Conservation (phyloP, 2,113 vertebrate genomes). For the Petroica traversi region DNA sequence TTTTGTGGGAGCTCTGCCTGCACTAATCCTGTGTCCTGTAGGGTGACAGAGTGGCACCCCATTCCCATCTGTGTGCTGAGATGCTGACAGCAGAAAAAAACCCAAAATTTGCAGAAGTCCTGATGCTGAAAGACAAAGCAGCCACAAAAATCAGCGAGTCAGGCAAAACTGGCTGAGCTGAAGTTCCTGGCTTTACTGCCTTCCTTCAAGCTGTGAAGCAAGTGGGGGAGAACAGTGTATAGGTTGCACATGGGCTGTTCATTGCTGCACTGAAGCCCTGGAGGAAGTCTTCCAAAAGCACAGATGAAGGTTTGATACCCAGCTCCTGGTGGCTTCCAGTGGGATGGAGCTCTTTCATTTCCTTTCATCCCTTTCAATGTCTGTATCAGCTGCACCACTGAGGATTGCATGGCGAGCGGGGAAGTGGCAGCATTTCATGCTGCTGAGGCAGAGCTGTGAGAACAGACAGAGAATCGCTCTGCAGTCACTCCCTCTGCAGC, state of each 20-base stretch:
- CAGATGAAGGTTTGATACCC: background rate
- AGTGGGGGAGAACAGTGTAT: background rate
- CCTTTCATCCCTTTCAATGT: constrained; percentile 9
- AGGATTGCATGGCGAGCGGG: background rate
- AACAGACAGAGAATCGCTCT: background rate
- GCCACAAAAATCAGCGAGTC: background rate
- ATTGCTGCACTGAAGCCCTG: background rate
- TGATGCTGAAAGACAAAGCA: background rate
- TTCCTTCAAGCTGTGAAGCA: constrained; percentile 28
- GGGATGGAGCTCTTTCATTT: background rate
- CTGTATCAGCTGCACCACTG: background rate
- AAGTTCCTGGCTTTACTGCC: background rate
- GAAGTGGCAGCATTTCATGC: background rate
- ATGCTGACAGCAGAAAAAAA: background rate
- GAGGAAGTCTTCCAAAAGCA: background rate
- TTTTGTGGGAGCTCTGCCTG: background rate
- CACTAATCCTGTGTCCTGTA: background rate
- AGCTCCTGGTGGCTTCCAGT: background rate
- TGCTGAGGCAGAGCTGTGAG: background rate
- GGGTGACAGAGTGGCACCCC: background rate
- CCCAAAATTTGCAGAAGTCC: background rate
- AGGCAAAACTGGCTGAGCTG: background rate
- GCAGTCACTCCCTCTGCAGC: fast-evolving
- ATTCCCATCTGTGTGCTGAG: background rate
- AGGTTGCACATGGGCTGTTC: background rate